These are phyloP conservation scores for Rhinolophus sinicus DNA, from an alignment of 2,113 vertebrate species.

Conservation along the genomic window DNA sequence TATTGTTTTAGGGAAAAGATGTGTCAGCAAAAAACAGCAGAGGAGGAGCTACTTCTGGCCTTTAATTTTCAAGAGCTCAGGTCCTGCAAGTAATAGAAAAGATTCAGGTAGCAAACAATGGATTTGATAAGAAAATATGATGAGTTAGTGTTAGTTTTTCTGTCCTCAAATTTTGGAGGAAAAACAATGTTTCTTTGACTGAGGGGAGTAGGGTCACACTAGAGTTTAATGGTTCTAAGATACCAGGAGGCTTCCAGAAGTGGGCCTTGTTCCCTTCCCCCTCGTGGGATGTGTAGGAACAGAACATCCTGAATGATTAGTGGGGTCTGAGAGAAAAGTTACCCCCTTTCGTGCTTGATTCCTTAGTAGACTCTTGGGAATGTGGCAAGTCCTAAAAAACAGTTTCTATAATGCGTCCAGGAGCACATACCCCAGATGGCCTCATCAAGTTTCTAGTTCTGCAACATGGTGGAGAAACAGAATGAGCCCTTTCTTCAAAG, in stretches of 20 bases:
- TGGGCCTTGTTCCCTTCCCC: background rate
- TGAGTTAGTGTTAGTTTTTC: background rate
- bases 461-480: background rate
- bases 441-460: background rate
- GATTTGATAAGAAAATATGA: background rate
- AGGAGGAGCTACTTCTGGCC: background rate
- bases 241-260: no score
- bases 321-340: background rate
- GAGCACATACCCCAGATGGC: background rate
- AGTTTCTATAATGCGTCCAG: background rate
- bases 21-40: background rate
- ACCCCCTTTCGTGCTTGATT: background rate
- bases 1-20: background rate
- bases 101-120: background rate
- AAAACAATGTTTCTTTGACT: background rate
- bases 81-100: background rate
- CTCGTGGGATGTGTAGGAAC: background rate
- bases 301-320: background rate
- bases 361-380: background rate
- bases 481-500: background rate
- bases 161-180: background rate
- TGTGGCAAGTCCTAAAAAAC: background rate
- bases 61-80: background rate
- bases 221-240: background rate
- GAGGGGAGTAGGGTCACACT: background rate